Percentiles rank a stretch among this genome's conserved stretches.
Evolutionary conservation across 2,113 vertebrate species (phyloP).

Genomic region (Crotalus helleri): DNA sequence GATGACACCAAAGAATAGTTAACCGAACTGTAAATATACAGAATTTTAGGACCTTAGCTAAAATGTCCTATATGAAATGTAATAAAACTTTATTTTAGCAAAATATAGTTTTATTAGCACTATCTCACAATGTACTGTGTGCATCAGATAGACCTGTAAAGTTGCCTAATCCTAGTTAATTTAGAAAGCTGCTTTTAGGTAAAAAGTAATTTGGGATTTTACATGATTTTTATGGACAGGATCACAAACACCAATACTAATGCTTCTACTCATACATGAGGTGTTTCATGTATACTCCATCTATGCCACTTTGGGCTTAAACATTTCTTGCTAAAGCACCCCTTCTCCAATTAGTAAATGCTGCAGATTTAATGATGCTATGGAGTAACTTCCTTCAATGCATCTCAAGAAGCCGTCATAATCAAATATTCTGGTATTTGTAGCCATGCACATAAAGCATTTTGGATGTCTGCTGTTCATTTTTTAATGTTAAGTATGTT

Average conservation of each 20-base stretch:
- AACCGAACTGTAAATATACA: not conserved
- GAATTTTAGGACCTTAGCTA: not conserved
- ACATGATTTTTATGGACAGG: not conserved
- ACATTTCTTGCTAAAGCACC: not conserved
- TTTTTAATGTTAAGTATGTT: conserved; percentile 10
- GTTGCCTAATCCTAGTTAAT: not conserved
- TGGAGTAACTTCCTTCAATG: not conserved
- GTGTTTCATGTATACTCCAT: not conserved
- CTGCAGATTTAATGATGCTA: not conserved
- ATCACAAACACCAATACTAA: not conserved
- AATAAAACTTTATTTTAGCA: conserved; percentile 21
- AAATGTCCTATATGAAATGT: conserved; percentile 27
- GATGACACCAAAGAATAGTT: not conserved
- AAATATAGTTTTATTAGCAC: conserved; percentile 1
- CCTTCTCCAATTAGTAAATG: not conserved
- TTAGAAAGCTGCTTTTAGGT: conserved; percentile 39
- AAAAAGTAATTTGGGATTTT: conserved; percentile 27
- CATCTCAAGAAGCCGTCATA: not conserved
- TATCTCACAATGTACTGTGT: not conserved
- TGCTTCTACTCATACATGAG: not conserved
- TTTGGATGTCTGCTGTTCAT: not conserved
- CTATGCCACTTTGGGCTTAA: not conserved
- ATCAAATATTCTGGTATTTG: not conserved
- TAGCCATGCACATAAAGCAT: no score
- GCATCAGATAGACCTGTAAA: not conserved